Conservation (phyloP, 2,888 invertebrate species). For the Serripes groenlandicus region DNA sequence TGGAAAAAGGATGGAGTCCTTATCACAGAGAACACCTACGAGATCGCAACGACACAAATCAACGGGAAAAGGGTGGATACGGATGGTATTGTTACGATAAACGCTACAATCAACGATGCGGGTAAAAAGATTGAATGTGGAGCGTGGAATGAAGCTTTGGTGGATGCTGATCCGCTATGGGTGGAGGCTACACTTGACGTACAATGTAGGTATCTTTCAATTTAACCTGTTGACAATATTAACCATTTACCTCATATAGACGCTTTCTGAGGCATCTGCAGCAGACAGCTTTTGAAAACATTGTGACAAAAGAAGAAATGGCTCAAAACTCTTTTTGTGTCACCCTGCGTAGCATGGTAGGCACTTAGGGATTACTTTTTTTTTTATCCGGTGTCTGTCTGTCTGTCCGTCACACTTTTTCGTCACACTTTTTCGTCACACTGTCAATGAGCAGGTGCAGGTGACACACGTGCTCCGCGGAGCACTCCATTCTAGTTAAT, state of each 20-base stretch:
- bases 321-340: too few species aligned
- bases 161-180: conserved; percentile 93
- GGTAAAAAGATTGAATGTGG: conserved; percentile 96
- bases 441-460: too few species aligned
- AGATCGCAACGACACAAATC: conserved; percentile 63
- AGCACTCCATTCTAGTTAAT: too few species aligned
- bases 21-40: conserved; percentile 71
- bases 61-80: conserved; percentile 93
- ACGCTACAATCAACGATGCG: conserved; percentile 95
- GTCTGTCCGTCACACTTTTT: too few species aligned
- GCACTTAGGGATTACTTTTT: too few species aligned
- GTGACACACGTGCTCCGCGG: too few species aligned
- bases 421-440: too few species aligned
- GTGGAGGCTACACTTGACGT: conserved; percentile 94
- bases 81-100: conserved; percentile 93
- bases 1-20: conserved; percentile 77
- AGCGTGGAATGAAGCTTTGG: conserved; percentile 92
- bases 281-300: too few species aligned
- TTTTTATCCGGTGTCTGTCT: too few species aligned
- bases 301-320: too few species aligned
- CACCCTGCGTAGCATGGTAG: too few species aligned
- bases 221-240: too few species aligned
- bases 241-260: neutral
- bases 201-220: conserved; percentile 88
- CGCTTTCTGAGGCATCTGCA: neutral